Base-by-base conservation (phyloP, 2,797 vertebrate species). In the Epinephelus malabaricus region DNA sequence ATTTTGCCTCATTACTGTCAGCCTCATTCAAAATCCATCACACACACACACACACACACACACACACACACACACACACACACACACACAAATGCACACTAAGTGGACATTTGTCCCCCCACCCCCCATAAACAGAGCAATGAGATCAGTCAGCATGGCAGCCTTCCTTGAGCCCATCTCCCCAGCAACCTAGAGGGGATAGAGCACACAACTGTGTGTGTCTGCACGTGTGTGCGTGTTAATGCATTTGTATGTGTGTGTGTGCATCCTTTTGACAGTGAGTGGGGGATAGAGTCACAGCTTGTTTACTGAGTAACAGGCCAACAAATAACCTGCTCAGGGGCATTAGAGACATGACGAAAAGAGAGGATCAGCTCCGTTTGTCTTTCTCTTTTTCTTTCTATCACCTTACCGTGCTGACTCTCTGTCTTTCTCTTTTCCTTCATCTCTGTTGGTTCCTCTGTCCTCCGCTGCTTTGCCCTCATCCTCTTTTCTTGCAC, bases 291-390 rank as follows among this genome's bases (percentile, higher is more conserved):
- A 82, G 71, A 92, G 85, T 90, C 85, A 75, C 79, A 87, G 83
- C 79, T 87, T 92, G 86, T 93, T 92, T 86, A 79, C 87, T 78
- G 87, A 76, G 88, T 90, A 92, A 92, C 89, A 81, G 80, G 67
- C 83, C 90, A 91, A 94, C 88, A 93, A 92, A 94, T 93, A 91
- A 86, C 84, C 86, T 92, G 89, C 88, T 94, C 77, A 55, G 81
- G 82, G 84, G 79, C 82, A 90, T 90, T 68, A 60, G 76, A 81
- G 49, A 85, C 71, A 51, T 30, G 53, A 70, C 19, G 56, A 74
- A 86, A 86, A 65, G n/a, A 25, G 46, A 73, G 78, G 43, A 56
- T 82, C 79, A 70, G 59, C 74, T 81, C 43, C 71, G 55, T 68
- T 56, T 66, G 14, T 60, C 53, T 69, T 18, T 80, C 60, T 78